phyloP scores from a whole-genome alignment of 2,797 vertebrate species.

The Hyperoplus immaculatus region DNA sequence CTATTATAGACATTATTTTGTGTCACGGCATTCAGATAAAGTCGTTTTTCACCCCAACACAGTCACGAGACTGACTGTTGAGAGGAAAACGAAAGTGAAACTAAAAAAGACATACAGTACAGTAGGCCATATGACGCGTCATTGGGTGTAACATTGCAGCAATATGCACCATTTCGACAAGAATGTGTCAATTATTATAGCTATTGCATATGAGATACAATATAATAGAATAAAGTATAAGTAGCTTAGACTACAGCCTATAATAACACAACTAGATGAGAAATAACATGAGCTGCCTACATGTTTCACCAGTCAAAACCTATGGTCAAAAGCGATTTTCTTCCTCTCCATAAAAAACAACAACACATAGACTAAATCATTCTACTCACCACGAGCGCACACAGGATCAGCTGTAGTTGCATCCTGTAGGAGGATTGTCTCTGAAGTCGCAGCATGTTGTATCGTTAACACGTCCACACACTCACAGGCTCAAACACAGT shows the following conservation, averaged over 20 bases:
- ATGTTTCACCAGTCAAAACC: background rate
- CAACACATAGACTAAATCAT: background rate
- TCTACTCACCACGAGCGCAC: conserved; percentile 22
- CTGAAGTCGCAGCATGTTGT: too few relatives aligned
- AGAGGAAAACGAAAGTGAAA: conserved; percentile 69
- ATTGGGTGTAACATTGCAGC: background rate
- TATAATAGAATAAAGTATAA: rapidly evolving
- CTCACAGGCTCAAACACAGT: too few relatives aligned
- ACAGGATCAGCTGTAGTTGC: background rate
- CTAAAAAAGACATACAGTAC: background rate
- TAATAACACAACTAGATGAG: background rate
- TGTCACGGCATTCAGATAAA: background rate
- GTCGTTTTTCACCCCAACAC: background rate
- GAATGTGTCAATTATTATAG: background rate
- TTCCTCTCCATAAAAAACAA: too few relatives aligned
- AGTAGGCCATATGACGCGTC: background rate
- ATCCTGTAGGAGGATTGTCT: background rate
- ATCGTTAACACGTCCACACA: background rate
- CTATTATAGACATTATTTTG: background rate
- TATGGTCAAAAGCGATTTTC: background rate
- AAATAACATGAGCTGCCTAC: background rate
- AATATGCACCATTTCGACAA: background rate
- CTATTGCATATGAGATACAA: rapidly evolving
- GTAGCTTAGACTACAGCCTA: rapidly evolving
- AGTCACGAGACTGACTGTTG: rapidly evolving